These are phyloP conservation scores for Carduelis carduelis DNA, from an alignment of 2,797 vertebrate genomes.

Conservation along the genomic window DNA sequence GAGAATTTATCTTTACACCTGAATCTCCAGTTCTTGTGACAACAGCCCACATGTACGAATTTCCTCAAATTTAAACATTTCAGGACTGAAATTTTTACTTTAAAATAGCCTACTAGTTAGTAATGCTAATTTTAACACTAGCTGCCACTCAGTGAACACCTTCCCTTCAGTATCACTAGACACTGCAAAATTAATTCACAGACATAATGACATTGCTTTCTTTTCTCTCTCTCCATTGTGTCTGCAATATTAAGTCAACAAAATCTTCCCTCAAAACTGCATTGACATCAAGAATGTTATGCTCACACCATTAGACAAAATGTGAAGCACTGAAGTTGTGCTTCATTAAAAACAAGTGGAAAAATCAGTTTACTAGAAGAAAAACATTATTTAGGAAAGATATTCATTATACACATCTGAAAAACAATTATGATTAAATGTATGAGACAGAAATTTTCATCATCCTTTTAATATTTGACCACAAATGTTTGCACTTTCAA, in stretches of 20 bases:
- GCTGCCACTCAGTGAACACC: neutral
- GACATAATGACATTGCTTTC: neutral
- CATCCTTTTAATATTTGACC: constrained; percentile 17
- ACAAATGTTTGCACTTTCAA: neutral
- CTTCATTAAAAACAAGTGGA: constrained; percentile 28
- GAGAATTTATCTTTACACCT: accelerated
- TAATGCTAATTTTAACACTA: neutral
- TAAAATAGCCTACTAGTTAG: neutral
- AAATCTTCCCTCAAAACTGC: constrained; percentile 9
- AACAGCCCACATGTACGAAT: neutral
- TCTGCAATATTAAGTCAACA: constrained; percentile 50
- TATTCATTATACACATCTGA: neutral
- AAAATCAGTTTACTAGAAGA: constrained; percentile 19
- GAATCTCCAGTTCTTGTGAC: neutral
- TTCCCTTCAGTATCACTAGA: neutral
- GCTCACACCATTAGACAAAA: constrained; percentile 19
- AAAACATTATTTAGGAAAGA: constrained; percentile 16
- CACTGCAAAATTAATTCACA: neutral
- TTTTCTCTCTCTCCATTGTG: neutral
- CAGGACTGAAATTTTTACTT: neutral
- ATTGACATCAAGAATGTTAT: neutral
- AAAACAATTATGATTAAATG: neutral
- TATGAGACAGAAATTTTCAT: neutral
- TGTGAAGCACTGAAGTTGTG: neutral
- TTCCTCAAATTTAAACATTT: neutral